Conservation (phyloP, 2,113 vertebrate genomes). For the Labeo rohita region DNA sequence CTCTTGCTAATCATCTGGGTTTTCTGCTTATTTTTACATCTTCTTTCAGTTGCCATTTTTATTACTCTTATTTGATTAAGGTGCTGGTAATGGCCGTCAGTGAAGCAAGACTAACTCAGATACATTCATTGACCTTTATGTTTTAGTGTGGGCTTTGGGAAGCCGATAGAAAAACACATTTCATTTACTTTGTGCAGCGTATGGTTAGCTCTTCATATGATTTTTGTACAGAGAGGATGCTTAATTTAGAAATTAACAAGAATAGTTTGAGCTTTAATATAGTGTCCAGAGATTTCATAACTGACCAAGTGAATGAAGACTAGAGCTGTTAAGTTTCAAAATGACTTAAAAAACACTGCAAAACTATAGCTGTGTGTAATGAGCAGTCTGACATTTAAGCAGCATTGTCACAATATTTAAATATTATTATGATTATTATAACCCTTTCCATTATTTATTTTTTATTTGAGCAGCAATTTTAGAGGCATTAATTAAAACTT, state of each 20-base stretch:
- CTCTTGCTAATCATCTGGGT: background rate
- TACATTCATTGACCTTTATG: slow-evolving; percentile 5
- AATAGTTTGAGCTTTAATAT: background rate
- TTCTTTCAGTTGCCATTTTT: slow-evolving; percentile 57
- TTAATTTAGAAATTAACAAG: background rate
- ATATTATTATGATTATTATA: background rate
- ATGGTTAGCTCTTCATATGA: background rate
- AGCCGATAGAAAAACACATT: background rate
- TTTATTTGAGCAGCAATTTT: background rate
- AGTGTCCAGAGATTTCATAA: background rate
- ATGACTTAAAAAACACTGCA: background rate
- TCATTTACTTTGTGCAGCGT: background rate
- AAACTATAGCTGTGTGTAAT: background rate
- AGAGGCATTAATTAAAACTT: background rate
- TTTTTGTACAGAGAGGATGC: background rate
- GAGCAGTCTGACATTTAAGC: background rate
- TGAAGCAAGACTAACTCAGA: slow-evolving; percentile 16
- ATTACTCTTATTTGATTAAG: background rate
- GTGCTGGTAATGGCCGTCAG: background rate
- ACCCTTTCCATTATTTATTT: background rate
- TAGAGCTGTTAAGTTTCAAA: background rate
- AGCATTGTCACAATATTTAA: background rate
- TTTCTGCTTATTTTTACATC: background rate
- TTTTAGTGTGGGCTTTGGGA: background rate
- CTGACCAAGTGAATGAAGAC: background rate